Conservation (phyloP, 2,113 vertebrate genomes). For the Copsychus sechellarum region DNA sequence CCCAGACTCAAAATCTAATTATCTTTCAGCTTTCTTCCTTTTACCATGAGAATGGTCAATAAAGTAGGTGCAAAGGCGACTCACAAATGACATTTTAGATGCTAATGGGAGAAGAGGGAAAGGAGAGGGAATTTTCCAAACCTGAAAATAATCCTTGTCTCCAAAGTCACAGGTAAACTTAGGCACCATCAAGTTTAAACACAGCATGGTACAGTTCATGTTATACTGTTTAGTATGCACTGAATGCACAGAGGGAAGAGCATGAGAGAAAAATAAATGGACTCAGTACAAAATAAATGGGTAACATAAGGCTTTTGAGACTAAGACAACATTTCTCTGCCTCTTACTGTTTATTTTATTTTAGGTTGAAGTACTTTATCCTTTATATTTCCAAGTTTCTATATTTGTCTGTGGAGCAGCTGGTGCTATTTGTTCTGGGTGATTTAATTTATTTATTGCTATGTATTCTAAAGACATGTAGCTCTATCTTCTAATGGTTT, state of each 20-base stretch:
- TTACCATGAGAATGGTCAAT: conserved; percentile 14
- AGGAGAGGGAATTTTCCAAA: not conserved
- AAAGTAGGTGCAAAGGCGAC: not conserved
- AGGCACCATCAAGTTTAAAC: not conserved
- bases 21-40: conserved; percentile 34
- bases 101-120: not conserved
- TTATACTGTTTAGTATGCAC: conserved; percentile 9
- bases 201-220: not conserved
- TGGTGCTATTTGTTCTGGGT: conserved; percentile 48
- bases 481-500: conserved; percentile 43
- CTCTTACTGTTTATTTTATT: conserved; percentile 42
- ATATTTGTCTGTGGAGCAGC: conserved; percentile 33
- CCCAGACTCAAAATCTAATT: conserved; percentile 22
- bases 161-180: not conserved
- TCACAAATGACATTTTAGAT: conserved; percentile 11
- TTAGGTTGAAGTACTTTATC: conserved; percentile 16
- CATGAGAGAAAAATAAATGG: conserved; percentile 23
- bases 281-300: conserved; percentile 22
- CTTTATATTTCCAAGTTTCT: conserved; percentile 42
- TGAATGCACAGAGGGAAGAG: not conserved
- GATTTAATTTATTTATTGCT: conserved; percentile 66
- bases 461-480: conserved; percentile 36
- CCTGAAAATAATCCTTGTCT: not conserved
- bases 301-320: conserved; percentile 41
- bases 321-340: conserved; percentile 34